Evolutionary conservation across 92 coral and sea anemone species (phyloP), one percentile per base, ranked within the genome.

Genomic region (Anthopleura xanthogrammica): DNA sequence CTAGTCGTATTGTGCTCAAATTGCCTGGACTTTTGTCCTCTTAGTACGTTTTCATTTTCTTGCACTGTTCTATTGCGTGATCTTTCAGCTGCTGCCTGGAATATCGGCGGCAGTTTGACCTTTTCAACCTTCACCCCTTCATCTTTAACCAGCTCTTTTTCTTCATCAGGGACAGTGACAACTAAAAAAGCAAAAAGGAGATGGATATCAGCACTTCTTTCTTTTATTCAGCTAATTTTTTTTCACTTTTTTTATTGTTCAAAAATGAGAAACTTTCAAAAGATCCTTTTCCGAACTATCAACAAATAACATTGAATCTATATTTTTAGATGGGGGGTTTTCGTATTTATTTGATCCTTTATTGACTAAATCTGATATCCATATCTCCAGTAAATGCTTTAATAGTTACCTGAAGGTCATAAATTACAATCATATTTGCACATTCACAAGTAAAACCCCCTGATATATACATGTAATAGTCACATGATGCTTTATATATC

Each of bases 71-170:
- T 88, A 64, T 85, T 90, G 80, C 92, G 92, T 43, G 93, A 94
- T 80, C 95, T 85, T 20, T 86, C 91, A 4, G 98, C 95, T 78
- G 96, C 92, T 24, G 99, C 99, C 75, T 94, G 95, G 78, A 96
- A 85, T 65, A 96, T 96, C 52, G 99, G 99, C 8, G 99, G 99
- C 78, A 96, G 80, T 73, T 92, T 91, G 52, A 96, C 83, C 80
- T 90, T 91, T 60, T 91, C 94, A 23, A 72, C 46, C 36, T 41
- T 80, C 20, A 52, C 77, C 23, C 76, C 78, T 40, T 85, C 88
- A 48, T 79, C 75, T 52, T 79, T 22, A 1, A 54, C 19, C 64
- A 72, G 70, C 20, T 23, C 75, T 40, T 68, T 71, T 85, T 78
- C 83, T 57, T 84, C 80, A 9, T 85, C 72, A 65, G 88, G 83